Evolutionary conservation across 2,797 vertebrate genomes (phyloP).

Genomic region (Diglossa cyanea): DNA sequence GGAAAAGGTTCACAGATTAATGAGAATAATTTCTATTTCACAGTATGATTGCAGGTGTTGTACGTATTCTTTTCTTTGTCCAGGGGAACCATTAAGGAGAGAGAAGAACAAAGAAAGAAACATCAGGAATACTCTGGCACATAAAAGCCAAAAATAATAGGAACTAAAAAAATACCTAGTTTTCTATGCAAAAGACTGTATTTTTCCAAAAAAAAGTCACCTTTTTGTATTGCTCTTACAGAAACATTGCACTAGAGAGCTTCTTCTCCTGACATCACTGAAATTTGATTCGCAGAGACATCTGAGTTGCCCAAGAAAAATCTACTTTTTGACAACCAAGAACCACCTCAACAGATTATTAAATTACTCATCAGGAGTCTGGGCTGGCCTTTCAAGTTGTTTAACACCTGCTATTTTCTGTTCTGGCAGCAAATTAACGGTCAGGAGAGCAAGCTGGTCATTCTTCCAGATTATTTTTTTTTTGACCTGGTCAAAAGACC

Average conservation of each 20-base stretch:
- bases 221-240: neutral
- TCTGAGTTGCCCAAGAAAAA: neutral
- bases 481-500: neutral
- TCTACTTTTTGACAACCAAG: neutral
- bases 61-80: neutral
- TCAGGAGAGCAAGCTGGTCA: neutral
- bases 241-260: neutral
- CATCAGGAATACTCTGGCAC: neutral
- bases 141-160: neutral
- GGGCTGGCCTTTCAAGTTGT: neutral
- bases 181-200: neutral
- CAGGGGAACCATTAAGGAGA: neutral
- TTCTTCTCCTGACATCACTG: neutral
- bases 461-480: neutral
- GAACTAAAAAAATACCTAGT: neutral
- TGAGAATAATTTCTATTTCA: slow-evolving; percentile 15
- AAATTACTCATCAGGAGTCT: neutral
- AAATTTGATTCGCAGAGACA: neutral
- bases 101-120: slow-evolving; percentile 11
- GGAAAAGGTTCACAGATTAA: slow-evolving; percentile 5
- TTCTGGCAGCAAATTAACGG: slow-evolving; percentile 25
- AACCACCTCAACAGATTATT: neutral
- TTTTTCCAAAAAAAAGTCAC: neutral
- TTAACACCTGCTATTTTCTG: slow-evolving; percentile 7
- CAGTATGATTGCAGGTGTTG: neutral